Base-by-base conservation (phyloP, 2,888 invertebrate species). In the Sepioteuthis lessoniana region DNA sequence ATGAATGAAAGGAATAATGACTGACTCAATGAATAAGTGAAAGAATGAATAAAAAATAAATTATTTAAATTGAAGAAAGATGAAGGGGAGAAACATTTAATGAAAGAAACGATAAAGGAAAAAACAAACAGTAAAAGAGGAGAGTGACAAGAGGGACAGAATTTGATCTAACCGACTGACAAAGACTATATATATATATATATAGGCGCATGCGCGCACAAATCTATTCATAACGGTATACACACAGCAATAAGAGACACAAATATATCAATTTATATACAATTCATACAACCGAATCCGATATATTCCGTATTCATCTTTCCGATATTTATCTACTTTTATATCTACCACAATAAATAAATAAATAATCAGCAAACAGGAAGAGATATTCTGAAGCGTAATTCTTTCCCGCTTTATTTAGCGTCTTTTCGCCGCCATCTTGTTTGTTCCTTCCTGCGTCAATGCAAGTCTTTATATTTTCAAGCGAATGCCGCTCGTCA, bases 361-460 rank as follows among this genome's bases (percentile, higher is more conserved):
- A 76, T 76, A 76, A 76, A 76, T 76, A 76, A 76, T 76, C 76
- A 76, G 25, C 19, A 76, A 76, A 76, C 76, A 76, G 76, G 76
- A 76, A 76, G 76, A 76, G n/a, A 76, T n/a, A 13, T 76, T 76
- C 76, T 76, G 13, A 76, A 76, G 76, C 76, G n/a, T 16, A 35
- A 76, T 76, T 76, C 76, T 76, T 76, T 76, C 76, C n/a, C 76
- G 76, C 76, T 76, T 76, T 76, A 76, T 76, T 76, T 1, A 25
- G 76, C 76, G 76, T 76, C 76, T 76, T 76, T 76, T 76, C 76
- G 76, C 35, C 76, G 76, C 76, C 76, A 76, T 76, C 35, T 76
- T 76, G 76, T 76, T 76, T 55, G 55, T 55, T 35, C 19, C 76
- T n/a, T 76, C 35, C 76, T 76, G 35, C 76, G 76, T 76, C 76